Conservation (phyloP, 64 coral and sea anemone genomes). For the Hydrozoanthus tunicans region DNA sequence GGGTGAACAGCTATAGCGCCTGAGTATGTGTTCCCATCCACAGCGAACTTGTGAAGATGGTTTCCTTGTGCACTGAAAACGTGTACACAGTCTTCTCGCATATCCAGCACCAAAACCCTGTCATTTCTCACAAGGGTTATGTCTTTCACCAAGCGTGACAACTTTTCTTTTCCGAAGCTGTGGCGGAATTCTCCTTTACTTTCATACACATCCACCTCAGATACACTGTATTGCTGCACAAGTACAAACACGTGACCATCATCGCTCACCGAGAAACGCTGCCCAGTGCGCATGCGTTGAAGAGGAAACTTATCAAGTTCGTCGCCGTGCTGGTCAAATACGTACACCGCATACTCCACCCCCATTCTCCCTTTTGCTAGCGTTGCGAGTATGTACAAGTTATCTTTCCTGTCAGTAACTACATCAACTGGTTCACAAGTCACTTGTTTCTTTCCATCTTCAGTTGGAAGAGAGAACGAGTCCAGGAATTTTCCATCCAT, state of each 20-base stretch:
- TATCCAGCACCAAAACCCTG: conserved; percentile 33
- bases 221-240: background rate
- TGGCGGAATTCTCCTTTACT: conserved; percentile 11
- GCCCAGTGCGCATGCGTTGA: background rate
- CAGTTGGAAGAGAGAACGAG: background rate
- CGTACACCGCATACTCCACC: background rate
- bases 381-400: background rate
- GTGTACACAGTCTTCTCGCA: background rate
- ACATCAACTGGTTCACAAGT: background rate
- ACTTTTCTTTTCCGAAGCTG: conserved; percentile 3
- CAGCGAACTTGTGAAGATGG: background rate
- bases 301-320: conserved; percentile 23
- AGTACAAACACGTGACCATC: conserved; percentile 11
- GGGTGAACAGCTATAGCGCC: background rate
- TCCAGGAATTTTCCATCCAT: conserved; percentile 36
- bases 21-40: background rate
- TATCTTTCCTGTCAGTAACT: conserved; percentile 26
- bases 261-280: background rate
- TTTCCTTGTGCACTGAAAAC: conserved; percentile 30
- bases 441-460: background rate
- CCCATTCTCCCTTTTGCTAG: background rate
- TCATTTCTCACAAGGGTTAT: conserved; percentile 36
- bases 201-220: background rate
- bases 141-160: background rate
- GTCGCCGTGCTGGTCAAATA: background rate